These are phyloP conservation scores for Eupleurogrammus muticus DNA, from an alignment of 2,797 vertebrate species.

Conservation along the genomic window DNA sequence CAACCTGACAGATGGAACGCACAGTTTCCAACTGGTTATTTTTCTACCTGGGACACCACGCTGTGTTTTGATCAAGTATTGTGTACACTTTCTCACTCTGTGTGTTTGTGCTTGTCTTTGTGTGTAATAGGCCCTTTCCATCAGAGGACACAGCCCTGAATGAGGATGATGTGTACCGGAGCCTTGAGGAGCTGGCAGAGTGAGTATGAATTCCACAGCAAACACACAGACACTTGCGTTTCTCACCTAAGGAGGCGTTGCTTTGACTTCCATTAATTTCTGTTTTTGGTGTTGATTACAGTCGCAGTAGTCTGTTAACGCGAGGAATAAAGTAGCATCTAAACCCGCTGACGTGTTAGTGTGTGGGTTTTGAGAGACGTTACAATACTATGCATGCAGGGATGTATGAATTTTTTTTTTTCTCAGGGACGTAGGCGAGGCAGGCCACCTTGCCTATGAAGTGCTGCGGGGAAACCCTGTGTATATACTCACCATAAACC, in stretches of 20 bases:
- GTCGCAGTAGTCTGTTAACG: no score
- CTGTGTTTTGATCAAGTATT: constrained; percentile 37
- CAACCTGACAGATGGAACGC: constrained; percentile 56
- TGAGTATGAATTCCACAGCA: constrained; percentile 80
- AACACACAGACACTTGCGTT: constrained; percentile 25
- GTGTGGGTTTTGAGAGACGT: no score
- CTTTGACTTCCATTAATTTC: not conserved
- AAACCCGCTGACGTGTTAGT: no score
- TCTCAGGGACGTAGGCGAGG: no score
- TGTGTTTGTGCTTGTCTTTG: constrained; percentile 41
- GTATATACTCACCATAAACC: not conserved
- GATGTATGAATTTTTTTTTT: no score
- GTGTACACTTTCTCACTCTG: constrained; percentile 38
- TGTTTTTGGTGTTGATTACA: no score
- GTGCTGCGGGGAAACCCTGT: no score
- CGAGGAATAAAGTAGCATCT: no score
- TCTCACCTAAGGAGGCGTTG: constrained; percentile 5
- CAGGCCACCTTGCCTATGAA: no score
- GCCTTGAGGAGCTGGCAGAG: constrained; percentile 98
- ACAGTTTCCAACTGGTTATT: constrained; percentile 40
- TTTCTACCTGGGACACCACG: constrained; percentile 46
- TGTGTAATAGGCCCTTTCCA: constrained; percentile 90
- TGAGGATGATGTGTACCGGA: constrained; percentile 96
- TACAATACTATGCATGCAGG: no score
- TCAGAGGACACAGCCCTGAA: constrained; percentile 95